Conservation (phyloP, 1,140 invertebrate species). For the Leguminivora glycinivorella region DNA sequence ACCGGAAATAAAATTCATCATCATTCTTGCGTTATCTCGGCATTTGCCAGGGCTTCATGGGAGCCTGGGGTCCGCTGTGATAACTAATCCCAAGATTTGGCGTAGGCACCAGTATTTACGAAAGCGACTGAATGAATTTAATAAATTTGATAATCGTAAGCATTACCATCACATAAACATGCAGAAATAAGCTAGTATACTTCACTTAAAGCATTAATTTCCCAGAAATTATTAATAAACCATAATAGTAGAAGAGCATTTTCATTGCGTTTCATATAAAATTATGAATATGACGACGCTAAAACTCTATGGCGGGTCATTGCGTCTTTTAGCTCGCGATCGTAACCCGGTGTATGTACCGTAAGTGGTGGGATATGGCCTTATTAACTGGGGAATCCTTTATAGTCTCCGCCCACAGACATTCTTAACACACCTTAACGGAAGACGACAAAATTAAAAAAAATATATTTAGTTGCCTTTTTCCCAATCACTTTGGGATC, state of each 20-base stretch:
- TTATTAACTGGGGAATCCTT: conserved; percentile 4
- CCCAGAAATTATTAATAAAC: conserved; percentile 1
- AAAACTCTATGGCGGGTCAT: neutral
- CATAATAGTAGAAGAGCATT: neutral
- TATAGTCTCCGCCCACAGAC: neutral
- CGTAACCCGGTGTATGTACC: neutral
- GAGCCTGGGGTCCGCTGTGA: no score
- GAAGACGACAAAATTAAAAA: no score
- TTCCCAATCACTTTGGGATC: no score
- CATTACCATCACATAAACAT: no score
- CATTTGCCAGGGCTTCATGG: no score
- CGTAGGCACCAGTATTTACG: no score
- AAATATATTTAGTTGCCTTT: no score
- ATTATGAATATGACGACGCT: conserved; percentile 8
- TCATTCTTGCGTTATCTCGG: no score
- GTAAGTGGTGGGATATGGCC: conserved; percentile 10
- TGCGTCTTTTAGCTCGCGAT: conserved; percentile 5
- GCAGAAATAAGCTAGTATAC: neutral
- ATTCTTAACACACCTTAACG: neutral
- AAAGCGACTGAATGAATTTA: no score
- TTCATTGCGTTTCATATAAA: conserved; percentile 12
- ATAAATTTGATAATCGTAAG: no score
- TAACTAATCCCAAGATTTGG: no score
- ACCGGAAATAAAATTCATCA: no score
- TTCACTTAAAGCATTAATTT: neutral